Evolutionary conservation across 2,113 vertebrate genomes (phyloP).

Genomic region (Bos javanicus): DNA sequence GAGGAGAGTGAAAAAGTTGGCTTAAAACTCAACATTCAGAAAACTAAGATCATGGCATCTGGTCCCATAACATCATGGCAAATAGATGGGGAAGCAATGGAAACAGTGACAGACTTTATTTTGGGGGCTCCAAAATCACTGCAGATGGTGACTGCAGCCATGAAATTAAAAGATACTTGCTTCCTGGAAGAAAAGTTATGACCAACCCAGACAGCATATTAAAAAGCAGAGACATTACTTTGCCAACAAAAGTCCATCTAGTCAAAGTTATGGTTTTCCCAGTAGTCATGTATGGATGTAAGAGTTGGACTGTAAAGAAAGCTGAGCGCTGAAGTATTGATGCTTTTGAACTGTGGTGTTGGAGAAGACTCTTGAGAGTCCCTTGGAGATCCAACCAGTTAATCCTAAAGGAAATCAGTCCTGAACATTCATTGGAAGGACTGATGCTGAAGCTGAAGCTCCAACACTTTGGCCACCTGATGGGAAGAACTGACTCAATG

Average conservation of each 20-base stretch:
- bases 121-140: background rate
- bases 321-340: rapidly evolving
- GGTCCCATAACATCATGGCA: background rate
- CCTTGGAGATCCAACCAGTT: no score
- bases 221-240: background rate
- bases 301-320: background rate
- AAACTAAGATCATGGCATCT: background rate
- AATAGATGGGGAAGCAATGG: background rate
- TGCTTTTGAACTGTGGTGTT: background rate
- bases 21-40: background rate
- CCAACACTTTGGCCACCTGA: background rate
- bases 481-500: background rate
- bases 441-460: no score
- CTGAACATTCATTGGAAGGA: no score
- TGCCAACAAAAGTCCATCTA: background rate
- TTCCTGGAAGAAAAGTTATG: background rate
- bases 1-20: background rate
- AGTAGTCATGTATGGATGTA: background rate
- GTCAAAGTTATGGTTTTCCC: background rate
- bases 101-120: background rate
- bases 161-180: background rate
- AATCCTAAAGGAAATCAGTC: no score
- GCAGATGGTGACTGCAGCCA: background rate
- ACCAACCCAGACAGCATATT: background rate
- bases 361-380: background rate